phyloP scores from a whole-genome alignment of 2,113 vertebrate genomes.

The Tonatia bakeri region DNA sequence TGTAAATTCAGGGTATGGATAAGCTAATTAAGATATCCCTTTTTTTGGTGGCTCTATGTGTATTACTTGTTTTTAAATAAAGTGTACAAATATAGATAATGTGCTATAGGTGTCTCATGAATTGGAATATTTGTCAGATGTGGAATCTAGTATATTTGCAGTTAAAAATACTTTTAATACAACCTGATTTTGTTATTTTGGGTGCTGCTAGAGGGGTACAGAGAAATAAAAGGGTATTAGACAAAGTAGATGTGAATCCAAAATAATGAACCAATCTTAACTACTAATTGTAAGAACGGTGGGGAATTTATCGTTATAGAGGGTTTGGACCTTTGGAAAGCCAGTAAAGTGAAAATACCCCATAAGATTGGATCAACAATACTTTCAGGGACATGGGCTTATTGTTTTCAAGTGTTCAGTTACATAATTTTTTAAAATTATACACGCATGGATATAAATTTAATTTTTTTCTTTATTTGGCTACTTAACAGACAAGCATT shows the following conservation, averaged over 20 bases:
- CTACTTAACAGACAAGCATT: not conserved
- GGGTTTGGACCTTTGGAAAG: not conserved
- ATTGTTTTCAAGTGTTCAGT: not conserved
- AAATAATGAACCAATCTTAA: not conserved
- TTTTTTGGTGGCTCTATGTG: conserved; percentile 72
- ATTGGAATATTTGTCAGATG: conserved; percentile 58
- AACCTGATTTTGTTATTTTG: not conserved
- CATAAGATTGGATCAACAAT: not conserved
- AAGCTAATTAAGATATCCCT: conserved; percentile 68
- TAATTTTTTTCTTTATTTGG: not conserved
- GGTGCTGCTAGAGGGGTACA: not conserved
- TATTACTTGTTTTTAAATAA: conserved; percentile 77
- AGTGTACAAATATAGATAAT: conserved; percentile 69
- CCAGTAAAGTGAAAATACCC: conserved; percentile 1
- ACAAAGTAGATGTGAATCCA: conserved; percentile 16
- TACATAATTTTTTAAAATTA: conserved; percentile 19
- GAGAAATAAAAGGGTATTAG: not conserved
- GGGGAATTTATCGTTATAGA: not conserved
- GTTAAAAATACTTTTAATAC: conserved; percentile 32
- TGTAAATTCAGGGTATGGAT: conserved; percentile 75
- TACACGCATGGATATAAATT: not conserved
- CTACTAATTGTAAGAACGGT: not conserved
- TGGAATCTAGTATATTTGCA: conserved; percentile 40
- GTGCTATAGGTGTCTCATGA: conserved; percentile 72
- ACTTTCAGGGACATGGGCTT: not conserved